phyloP scores from a whole-genome alignment of 2,888 invertebrate genomes.

The Plebejus argus region DNA sequence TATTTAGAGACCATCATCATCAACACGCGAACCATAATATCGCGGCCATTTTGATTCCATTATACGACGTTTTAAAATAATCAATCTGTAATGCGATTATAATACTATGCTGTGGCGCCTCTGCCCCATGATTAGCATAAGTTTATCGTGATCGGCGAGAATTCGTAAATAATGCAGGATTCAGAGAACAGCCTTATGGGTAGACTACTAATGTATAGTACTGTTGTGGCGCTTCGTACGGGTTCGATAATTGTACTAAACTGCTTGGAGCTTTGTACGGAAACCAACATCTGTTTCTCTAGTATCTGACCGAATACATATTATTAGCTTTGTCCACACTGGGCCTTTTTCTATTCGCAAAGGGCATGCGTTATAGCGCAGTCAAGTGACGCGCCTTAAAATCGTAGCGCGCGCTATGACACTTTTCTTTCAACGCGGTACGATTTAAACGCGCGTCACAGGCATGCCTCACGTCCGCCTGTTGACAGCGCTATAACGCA shows the following conservation, averaged over 20 bases:
- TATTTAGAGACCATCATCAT: not conserved
- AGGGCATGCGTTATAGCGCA: no score
- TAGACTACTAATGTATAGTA: slow-evolving; percentile 21
- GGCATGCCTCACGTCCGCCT: no score
- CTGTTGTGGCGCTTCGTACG: not conserved
- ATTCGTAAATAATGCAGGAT: slow-evolving; percentile 25
- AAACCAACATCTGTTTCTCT: not conserved
- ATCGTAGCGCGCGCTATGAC: no score
- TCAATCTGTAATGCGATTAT: slow-evolving; percentile 30
- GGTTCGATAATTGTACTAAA: slow-evolving; percentile 14
- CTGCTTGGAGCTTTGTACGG: not conserved
- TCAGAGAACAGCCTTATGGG: not conserved
- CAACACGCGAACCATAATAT: not conserved
- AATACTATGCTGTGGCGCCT: slow-evolving; percentile 20
- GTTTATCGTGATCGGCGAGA: slow-evolving; percentile 25
- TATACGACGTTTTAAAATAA: slow-evolving; percentile 27
- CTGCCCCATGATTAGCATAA: slow-evolving; percentile 19
- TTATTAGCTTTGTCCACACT: no score
- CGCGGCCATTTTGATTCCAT: slow-evolving; percentile 10
- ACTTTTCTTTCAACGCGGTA: no score
- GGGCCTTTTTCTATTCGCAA: no score
- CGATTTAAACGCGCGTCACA: no score
- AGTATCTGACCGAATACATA: not conserved
- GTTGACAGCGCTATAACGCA: no score
- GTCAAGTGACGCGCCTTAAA: no score